A percentile compares a stretch with the other conserved stretches of the same genome.
Conservation (phyloP, 2,797 vertebrate genomes). For the Dallia pectoralis region DNA sequence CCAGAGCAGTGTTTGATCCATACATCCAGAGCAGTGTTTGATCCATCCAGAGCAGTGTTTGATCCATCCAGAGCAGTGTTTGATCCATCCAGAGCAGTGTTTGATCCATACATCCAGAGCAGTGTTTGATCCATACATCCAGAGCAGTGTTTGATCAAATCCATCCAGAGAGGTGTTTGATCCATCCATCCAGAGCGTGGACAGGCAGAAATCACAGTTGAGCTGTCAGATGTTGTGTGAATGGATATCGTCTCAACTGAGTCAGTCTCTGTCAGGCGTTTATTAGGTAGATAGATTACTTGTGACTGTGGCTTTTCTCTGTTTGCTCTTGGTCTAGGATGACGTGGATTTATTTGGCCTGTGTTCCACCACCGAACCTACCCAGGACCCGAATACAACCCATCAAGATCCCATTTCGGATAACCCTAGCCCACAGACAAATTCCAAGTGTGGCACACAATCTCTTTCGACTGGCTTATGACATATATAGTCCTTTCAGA, state of each 20-base stretch:
- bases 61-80: too few relatives aligned
- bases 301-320: slow-evolving; percentile 51
- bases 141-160: too few relatives aligned
- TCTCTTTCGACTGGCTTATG: slow-evolving; percentile 21
- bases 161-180: too few relatives aligned
- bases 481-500: slow-evolving; percentile 16
- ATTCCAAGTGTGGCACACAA: slow-evolving; percentile 16
- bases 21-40: too few relatives aligned
- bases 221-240: slow-evolving; percentile 54
- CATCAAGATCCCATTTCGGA: slow-evolving; percentile 66
- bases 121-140: too few relatives aligned
- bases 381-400: slow-evolving; percentile 62
- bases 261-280: slow-evolving; percentile 20
- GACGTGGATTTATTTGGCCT: slow-evolving; percentile 66
- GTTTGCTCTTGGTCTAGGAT: slow-evolving; percentile 64
- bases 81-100: too few relatives aligned
- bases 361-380: slow-evolving; percentile 59
- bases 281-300: slow-evolving; percentile 48
- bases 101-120: too few relatives aligned
- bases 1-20: too few relatives aligned
- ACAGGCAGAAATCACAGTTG: background rate
- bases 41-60: too few relatives aligned
- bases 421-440: slow-evolving; percentile 48
- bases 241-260: slow-evolving; percentile 45
- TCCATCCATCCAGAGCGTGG: too few relatives aligned